Evolutionary conservation across 2,113 vertebrate species (phyloP), one percentile per base, ranked within the genome.

Genomic region (Piaya cayana): DNA sequence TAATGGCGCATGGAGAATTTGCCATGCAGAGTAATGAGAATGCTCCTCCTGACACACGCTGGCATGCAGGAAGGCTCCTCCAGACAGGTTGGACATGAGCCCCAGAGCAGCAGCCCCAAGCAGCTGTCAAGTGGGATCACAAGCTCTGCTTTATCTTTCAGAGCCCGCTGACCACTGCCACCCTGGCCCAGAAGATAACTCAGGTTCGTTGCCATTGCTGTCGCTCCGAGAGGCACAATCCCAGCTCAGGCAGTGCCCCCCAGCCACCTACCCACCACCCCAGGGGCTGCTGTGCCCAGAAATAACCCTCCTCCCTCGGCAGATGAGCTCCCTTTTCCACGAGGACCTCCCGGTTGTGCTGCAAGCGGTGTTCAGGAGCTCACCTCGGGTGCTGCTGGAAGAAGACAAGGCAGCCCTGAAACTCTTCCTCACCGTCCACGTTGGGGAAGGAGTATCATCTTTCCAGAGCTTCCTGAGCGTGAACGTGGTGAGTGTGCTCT

Each of bases 301-400:
- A 59, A 34, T n/a, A 34, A 0, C 47, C 58, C 42, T 1, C 1
- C 11, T 56, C 64, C 56, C 67, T 45, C 0, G 1, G 27, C 92
- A 96, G 96, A 34, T 93, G 76, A 64, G 88, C 12, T 95, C 94
- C 71, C 92, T 96, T 19, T 96, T 94, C 96, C 95, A 45, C 21
- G 95, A 96, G 50, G 96, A 96, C 12, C n/a, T 67, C 0, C 90
- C 95, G 0, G 91, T 97, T 59, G 5, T 55, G 22, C 76, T 97
- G 37, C 88, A 32, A 11, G 55, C 60, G 0, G 20, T 16, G 20
- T 45, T 86, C 88, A 20, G 92, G 60, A 97, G 96, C 4, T 74
- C 95, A 0, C 79, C 96, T 3, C 76, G 9, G 0, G 86, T 88
- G 88, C 55, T 53, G 23, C 92, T 97, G 94, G 96, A 96, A 60